Percentiles rank a stretch among this genome's conserved stretches.
Evolutionary conservation across 1,140 invertebrate genomes (phyloP).

Genomic region (Sitobion miscanthi): DNA sequence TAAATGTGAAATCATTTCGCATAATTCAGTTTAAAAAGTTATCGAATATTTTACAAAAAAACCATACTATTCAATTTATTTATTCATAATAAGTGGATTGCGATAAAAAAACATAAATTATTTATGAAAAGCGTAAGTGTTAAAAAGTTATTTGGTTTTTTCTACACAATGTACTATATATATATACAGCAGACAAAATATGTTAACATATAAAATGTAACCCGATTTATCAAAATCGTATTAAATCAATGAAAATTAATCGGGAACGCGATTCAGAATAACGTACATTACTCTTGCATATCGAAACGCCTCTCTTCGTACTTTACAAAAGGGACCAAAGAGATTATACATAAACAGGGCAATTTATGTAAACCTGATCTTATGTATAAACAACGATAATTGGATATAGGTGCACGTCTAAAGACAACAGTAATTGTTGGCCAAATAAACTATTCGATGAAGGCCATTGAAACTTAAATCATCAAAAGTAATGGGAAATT

Average conservation of each 20-base stretch:
- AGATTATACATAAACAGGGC: not conserved
- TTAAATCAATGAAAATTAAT: conserved; percentile 11
- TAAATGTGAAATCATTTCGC: not conserved
- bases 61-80: not conserved
- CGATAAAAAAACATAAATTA: not conserved
- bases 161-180: not conserved
- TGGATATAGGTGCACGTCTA: not conserved
- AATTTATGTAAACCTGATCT: conserved; percentile 29
- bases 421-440: not conserved
- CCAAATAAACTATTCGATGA: not conserved
- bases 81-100: not conserved
- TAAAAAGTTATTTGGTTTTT: not conserved
- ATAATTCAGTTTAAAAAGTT: not conserved
- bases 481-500: not conserved
- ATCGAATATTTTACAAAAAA: not conserved
- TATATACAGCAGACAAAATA: not conserved
- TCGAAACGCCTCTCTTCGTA: not conserved
- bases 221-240: not conserved
- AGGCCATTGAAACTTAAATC: not conserved
- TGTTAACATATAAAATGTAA: not conserved
- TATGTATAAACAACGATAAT: conserved; percentile 1
- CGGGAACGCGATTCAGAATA: not conserved
- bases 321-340: not conserved
- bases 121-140: not conserved
- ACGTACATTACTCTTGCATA: not conserved